Evolutionary conservation across 2,888 invertebrate genomes (phyloP).

Genomic region (Brenthis daphne): DNA sequence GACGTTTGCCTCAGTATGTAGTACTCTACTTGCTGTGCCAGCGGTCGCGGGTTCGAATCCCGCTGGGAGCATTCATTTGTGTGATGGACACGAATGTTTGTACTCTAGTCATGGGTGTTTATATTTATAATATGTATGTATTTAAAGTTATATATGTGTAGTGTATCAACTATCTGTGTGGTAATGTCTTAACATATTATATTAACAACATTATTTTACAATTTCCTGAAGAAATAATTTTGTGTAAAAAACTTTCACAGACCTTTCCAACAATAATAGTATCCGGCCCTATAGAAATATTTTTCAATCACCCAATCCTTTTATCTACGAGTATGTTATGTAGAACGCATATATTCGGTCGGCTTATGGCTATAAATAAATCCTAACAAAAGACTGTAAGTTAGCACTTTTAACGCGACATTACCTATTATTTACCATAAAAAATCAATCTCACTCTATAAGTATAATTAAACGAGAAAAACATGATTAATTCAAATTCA

Average conservation of each 20-base stretch:
- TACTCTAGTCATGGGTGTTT: no score
- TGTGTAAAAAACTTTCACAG: slow-evolving; percentile 2
- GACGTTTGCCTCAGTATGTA: no score
- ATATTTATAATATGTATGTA: no score
- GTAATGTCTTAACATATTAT: no score
- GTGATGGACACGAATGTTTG: no score
- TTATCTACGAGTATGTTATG: slow-evolving; percentile 11
- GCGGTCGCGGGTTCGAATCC: no score
- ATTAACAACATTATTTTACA: no score
- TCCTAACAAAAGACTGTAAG: not conserved
- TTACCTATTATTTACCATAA: not conserved
- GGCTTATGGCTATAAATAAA: slow-evolving; percentile 12
- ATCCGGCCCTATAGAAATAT: slow-evolving; percentile 3
- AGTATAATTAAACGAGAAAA: not conserved
- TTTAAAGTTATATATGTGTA: no score
- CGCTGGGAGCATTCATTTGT: no score
- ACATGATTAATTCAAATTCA: not conserved
- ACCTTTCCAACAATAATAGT: slow-evolving; percentile 8
- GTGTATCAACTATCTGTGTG: no score
- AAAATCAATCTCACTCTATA: not conserved
- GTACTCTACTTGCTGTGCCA: no score
- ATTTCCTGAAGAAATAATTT: not conserved
- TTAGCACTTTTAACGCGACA: not conserved
- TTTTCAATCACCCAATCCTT: slow-evolving; percentile 21
- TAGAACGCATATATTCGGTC: not conserved